Evolutionary conservation across 2,888 invertebrate genomes (phyloP).

Genomic region (Trimorus sp.): DNA sequence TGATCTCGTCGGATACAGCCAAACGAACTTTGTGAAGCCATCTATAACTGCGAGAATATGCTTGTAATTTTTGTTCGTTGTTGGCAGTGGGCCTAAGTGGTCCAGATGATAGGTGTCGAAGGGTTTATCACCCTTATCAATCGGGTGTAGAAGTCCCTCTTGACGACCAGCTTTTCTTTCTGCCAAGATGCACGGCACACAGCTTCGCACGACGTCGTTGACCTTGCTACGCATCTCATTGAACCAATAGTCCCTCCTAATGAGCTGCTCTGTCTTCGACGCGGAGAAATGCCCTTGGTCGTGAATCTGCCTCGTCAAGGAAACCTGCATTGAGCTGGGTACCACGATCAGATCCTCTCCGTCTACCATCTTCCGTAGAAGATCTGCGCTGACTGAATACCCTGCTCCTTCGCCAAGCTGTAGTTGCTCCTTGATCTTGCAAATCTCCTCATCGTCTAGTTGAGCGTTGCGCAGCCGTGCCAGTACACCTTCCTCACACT

Average conservation of each 20-base stretch:
- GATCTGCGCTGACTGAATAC: slow-evolving; percentile 6
- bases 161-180: slow-evolving; percentile 59
- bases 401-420: neutral
- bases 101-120: slow-evolving; percentile 60
- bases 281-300: slow-evolving; percentile 39
- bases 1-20: slow-evolving; percentile 4
- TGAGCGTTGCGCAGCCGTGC: slow-evolving; percentile 4
- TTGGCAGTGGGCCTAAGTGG: slow-evolving; percentile 42
- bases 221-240: slow-evolving; percentile 44
- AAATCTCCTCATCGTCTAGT: slow-evolving; percentile 14
- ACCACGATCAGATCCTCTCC: slow-evolving; percentile 54
- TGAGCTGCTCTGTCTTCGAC: slow-evolving; percentile 56
- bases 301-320: slow-evolving; percentile 55
- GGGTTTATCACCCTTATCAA: slow-evolving; percentile 53
- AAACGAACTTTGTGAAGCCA: neutral
- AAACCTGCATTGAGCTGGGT: slow-evolving; percentile 46
- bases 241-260: slow-evolving; percentile 59
- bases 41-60: slow-evolving; percentile 8
- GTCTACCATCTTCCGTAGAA: slow-evolving; percentile 47
- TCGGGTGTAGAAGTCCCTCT: slow-evolving; percentile 53
- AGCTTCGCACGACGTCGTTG: slow-evolving; percentile 47
- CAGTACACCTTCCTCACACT: slow-evolving; percentile 14
- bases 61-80: neutral
- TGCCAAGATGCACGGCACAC: slow-evolving; percentile 60
- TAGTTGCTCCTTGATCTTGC: neutral